These are phyloP conservation scores for Mandrillus leucophaeus DNA, from an alignment of 2,113 vertebrate species.

Conservation along the genomic window DNA sequence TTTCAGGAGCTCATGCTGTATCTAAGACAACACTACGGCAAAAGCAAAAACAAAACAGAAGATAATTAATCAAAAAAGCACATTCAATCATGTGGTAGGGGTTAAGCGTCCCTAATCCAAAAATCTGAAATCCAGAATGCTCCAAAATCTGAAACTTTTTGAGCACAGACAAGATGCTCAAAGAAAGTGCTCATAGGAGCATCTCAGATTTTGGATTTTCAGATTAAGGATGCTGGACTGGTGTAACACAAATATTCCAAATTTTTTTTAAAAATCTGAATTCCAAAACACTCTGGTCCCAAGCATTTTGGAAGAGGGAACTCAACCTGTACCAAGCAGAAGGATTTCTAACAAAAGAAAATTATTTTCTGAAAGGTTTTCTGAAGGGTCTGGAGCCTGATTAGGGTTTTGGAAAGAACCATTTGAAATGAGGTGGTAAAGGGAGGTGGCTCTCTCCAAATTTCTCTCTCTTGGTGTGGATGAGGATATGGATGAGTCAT, in stretches of 20 bases:
- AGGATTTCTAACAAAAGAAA: not conserved
- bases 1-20: not conserved
- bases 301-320: not conserved
- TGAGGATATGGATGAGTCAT: not conserved
- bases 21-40: not conserved
- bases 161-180: not conserved
- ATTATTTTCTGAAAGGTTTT: not conserved
- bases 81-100: not conserved
- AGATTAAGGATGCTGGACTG: not conserved
- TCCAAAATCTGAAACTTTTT: not conserved
- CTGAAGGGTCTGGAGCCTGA: not conserved
- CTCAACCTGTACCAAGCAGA: not conserved
- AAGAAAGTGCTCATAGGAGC: not conserved
- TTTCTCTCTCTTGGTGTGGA: no score
- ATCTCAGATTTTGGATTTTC: not conserved
- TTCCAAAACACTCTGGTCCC: not conserved
- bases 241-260: not conserved
- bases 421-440: not conserved
- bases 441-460: not conserved
- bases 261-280: not conserved
- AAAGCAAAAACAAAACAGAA: not conserved
- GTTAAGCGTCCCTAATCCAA: not conserved
- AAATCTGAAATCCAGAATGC: not conserved
- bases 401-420: not conserved
- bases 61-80: not conserved